Base-by-base conservation (phyloP, 2,113 vertebrate genomes). In the Pangasianodon gigas region DNA sequence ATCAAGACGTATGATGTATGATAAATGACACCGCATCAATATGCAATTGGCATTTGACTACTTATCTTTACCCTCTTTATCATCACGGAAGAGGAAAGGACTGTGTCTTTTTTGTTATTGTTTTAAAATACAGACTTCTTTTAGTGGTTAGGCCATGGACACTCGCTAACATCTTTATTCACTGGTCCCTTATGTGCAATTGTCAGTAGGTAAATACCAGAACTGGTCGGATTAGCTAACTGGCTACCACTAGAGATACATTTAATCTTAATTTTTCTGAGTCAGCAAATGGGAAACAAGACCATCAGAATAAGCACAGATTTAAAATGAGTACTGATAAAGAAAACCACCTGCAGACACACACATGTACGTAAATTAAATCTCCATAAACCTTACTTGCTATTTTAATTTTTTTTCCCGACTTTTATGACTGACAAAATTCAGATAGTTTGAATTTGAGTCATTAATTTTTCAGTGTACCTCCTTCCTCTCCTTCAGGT, bases 401-500 rank as follows among this genome's bases (percentile, higher is more conserved):
- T 21, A 24, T 44, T 75, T 75, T 21, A 0, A 44, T 69, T 69
- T 16, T 32, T 32, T 5, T 32, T 11, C 0, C n/a, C 0, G 10
- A 32, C n/a, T 32, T 13, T 74, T 16, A 77, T 9, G 67, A 44
- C 41, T 1, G n/a, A 24, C 41, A 48, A 14, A 18, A 77, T 24
- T 24, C 21, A 44, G 19, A 14, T 11, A 51, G 11, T 51, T 3
- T 21, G 37, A 44, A 37, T 37, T 37, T 37, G 37, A 37, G 37
- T 37, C 37, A 37, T 37, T 37, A 37, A 37, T 37, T 37, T 37
- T 37, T 37, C 48, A 71, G 56, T 82, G 94, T 65, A 98, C 98
- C 97, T 99, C 98, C 89, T 99, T 99, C 92, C 98, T 97, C 93
- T 99, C 98, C 93, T 99, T 99, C 87, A 99, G 96, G 92, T 99